Evolutionary conservation across 2,113 vertebrate genomes (phyloP), one percentile per base, ranked within the genome.

Genomic region (Sebastes fasciatus): DNA sequence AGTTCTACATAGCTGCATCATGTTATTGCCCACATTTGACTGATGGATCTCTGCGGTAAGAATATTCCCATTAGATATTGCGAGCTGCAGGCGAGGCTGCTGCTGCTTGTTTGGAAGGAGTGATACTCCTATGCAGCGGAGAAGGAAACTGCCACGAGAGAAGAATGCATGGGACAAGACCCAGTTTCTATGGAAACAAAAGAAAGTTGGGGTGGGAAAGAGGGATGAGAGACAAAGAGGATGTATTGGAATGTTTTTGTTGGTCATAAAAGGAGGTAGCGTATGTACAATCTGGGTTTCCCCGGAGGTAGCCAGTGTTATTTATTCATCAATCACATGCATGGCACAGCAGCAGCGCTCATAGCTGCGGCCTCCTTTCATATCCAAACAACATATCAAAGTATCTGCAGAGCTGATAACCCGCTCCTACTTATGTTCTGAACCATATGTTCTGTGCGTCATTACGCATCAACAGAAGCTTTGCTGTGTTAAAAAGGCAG

Each of bases 121-220:
- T 72, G 81, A 89, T 86, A 74, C 71, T 86, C 80, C 84, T 16
- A 71, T 88, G 88, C 86, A 79, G 77, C 46, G 8, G 86, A 86
- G 82, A 86, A 82, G 77, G 74, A 80, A 82, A 82, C 83, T 49
- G 87, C 91, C 84, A 77, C 26, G 54, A 82, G 77, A 89, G 70
- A 74, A 68, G 54, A 86, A 91, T 80, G 34, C 89, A 84, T 74
- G 87, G 88, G 91, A 91, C 86, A 84, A 86, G 85, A 81, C 89
- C 83, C 80, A 83, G 94, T 95, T 94, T 91, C 94, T 90, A 93
- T 94, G 94, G 94, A 91, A 94, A 95, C 94, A 92, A 91, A 93
- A 86, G 79, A 86, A 79, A 86, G 79, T 52, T 64, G 58, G 61
- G 71, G 73, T 16, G 74, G 58, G 54, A 83, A 55, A 12, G 55